Base-by-base conservation (phyloP, 2,113 vertebrate genomes). In the Pelecanus crispus region DNA sequence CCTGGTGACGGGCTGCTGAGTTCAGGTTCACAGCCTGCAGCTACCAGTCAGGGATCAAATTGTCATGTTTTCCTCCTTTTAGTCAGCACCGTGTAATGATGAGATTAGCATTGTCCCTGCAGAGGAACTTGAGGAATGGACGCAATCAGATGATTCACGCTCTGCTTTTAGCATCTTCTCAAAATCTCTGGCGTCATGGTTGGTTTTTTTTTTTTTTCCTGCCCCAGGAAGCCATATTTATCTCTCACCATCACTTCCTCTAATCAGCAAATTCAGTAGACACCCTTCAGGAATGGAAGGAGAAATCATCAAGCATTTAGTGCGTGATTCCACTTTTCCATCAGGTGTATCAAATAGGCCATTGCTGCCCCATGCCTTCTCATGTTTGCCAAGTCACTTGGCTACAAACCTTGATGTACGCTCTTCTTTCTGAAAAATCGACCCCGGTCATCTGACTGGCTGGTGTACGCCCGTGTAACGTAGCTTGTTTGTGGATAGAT, bases 91-190 rank as follows among this genome's bases (percentile, higher is more conserved):
- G n/a, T 90, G 92, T 58, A 77, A 90, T 19, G 86, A 31, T 58
- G 86, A 91, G 94, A 89, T 85, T 87, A 90, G 70, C 84, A 70
- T 92, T 11, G 8, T 85, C 84, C 86, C 62, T 80, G 74, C 78
- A 62, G 78, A 94, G 91, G 92, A 95, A 95, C 95, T 95, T 13
- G 7, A 95, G 95, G 95, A 96, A 97, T 95, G 94, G 93, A 13
- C 29, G 29, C 90, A 58, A 85, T 97, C 88, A 73, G 78, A 77
- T 96, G 92, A 95, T 66, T 96, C 95, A 97, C 16, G 10, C 56
- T 52, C 80, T 93, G 95, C 86, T 91, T 94, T 96, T 87, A 95
- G 71, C 86, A 87, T 58, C 93, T 38, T 17, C 86, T 80, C 71
- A 70, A 22, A 77, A 95, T 88, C 81, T 92, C 81, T 94, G 87